Percentiles rank a stretch among this genome's conserved stretches.
These are phyloP conservation scores for Mionectes olivaceus DNA, from an alignment of 2,797 vertebrate species.

Conservation along the genomic window DNA sequence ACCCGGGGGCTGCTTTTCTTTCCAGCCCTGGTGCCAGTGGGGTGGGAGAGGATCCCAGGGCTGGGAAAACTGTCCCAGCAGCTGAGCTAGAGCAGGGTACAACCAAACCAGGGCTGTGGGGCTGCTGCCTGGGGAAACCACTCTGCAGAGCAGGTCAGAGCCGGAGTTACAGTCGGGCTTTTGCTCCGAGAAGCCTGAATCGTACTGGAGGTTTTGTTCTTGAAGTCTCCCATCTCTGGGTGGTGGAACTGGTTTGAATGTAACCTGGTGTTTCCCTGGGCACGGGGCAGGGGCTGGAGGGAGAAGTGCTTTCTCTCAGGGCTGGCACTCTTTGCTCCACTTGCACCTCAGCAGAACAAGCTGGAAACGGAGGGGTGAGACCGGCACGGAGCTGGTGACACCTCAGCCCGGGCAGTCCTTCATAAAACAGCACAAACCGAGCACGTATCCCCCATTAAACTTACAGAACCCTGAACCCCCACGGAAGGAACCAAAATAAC, in stretches of 20 bases:
- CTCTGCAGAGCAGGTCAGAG: fast-evolving
- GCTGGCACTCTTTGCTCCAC: fast-evolving
- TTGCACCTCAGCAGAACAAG: background rate
- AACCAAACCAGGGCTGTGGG: background rate
- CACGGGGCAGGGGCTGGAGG: background rate
- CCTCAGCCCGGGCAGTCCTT: background rate
- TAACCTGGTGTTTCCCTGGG: background rate
- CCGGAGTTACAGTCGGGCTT: fast-evolving
- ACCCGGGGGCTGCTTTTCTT: background rate
- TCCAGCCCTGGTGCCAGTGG: background rate
- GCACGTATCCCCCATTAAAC: background rate
- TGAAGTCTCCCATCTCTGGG: fast-evolving
- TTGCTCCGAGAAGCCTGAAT: too few species aligned
- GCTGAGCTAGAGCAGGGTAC: background rate
- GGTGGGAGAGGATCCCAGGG: background rate
- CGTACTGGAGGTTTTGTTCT: background rate
- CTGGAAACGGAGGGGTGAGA: background rate
- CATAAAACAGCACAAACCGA: background rate
- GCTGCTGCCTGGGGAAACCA: background rate
- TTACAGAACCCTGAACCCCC: background rate
- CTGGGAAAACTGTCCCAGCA: background rate
- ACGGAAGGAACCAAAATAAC: background rate
- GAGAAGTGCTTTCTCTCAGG: background rate
- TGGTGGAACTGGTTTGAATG: background rate
- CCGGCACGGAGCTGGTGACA: background rate